Evolutionary conservation across 2,113 vertebrate genomes (phyloP).

Genomic region (Cynocephalus volans): DNA sequence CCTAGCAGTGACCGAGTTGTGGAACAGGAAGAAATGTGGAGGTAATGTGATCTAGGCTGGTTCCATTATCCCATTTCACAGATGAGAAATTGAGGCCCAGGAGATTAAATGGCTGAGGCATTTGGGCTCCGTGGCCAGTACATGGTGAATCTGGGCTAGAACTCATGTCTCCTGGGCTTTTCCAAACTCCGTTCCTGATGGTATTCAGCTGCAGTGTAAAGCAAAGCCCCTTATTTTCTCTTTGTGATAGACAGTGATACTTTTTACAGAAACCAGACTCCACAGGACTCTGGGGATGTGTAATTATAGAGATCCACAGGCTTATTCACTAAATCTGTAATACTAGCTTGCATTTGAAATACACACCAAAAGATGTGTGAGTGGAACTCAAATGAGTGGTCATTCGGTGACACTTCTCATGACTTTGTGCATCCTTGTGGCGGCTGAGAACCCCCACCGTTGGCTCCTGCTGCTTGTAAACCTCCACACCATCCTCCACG

Average conservation of each 20-base stretch:
- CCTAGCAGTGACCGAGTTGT: neutral
- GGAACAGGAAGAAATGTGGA: neutral
- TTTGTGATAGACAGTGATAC: neutral
- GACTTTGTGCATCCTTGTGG: no score
- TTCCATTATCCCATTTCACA: neutral
- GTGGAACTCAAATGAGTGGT: no score
- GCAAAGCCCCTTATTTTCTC: neutral
- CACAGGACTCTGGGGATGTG: no score
- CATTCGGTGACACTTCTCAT: no score
- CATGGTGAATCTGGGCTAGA: neutral
- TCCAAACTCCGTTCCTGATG: rapidly evolving
- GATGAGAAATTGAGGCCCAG: neutral
- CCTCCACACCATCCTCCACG: neutral
- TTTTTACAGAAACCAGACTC: neutral
- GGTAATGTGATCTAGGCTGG: neutral
- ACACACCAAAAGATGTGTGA: no score
- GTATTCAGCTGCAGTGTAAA: neutral
- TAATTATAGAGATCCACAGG: no score
- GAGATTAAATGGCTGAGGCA: no score
- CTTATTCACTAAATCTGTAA: no score
- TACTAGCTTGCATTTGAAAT: neutral
- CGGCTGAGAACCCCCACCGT: no score
- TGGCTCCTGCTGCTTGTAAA: no score
- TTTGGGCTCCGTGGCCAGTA: neutral
- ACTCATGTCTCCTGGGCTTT: neutral